Percentiles rank a stretch among this genome's conserved stretches.
phyloP scores from a whole-genome alignment of 2,888 invertebrate genomes.

The Lottia gigantea region DNA sequence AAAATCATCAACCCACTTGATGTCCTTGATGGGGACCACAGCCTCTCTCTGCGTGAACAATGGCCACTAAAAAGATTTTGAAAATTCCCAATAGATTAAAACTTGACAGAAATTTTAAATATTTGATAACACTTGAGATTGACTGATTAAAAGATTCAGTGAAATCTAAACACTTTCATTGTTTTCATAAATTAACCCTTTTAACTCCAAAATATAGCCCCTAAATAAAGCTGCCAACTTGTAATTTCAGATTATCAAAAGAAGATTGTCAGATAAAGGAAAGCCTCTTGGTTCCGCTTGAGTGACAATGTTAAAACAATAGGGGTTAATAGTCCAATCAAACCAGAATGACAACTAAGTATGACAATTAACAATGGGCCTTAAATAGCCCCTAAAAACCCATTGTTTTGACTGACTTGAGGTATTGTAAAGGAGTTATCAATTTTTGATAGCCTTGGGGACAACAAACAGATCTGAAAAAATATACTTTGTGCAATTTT shows the following conservation, averaged over 20 bases:
- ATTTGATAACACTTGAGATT: too few relatives aligned
- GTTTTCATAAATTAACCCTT: too few relatives aligned
- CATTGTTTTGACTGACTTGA: not conserved
- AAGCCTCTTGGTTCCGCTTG: not conserved
- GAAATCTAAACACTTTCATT: too few relatives aligned
- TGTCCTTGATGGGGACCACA: too few relatives aligned
- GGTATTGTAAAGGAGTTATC: not conserved
- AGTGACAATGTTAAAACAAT: not conserved
- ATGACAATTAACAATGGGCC: not conserved
- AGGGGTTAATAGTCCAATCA: slow-evolving; percentile 3
- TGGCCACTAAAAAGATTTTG: too few relatives aligned
- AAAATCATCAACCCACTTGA: too few relatives aligned
- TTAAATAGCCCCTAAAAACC: slow-evolving; percentile 6
- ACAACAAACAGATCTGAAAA: not conserved
- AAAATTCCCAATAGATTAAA: too few relatives aligned
- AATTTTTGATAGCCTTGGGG: not conserved
- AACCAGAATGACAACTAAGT: not conserved
- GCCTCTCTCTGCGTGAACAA: too few relatives aligned
- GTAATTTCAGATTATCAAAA: slow-evolving; percentile 4
- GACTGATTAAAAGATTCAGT: too few relatives aligned
- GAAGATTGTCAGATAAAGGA: not conserved
- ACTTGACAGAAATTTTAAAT: too few relatives aligned
- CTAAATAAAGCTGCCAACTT: slow-evolving; percentile 6
- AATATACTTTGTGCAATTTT: too few relatives aligned
- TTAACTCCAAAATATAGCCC: too few relatives aligned